Conservation (phyloP, 2,797 vertebrate genomes). For the Alectoris magna region DNA sequence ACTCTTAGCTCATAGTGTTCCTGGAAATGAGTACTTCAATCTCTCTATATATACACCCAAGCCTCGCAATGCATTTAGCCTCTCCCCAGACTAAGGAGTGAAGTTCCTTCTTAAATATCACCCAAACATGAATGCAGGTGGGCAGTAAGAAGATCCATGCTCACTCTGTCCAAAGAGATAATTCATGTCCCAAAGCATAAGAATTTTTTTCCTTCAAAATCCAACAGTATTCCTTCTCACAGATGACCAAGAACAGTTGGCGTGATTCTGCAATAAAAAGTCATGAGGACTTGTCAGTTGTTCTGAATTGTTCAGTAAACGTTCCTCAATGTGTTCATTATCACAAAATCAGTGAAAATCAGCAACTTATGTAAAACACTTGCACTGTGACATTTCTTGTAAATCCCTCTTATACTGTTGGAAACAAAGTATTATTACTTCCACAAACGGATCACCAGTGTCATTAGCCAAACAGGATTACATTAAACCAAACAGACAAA, state of each 20-base stretch:
- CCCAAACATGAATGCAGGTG: not conserved
- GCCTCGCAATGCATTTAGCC: not conserved
- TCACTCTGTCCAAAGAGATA: not conserved
- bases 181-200: not conserved
- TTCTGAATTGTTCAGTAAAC: not conserved
- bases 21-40: not conserved
- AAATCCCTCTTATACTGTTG: not conserved
- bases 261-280: not conserved
- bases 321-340: not conserved
- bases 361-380: not conserved
- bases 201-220: not conserved
- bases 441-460: not conserved
- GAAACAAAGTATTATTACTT: not conserved
- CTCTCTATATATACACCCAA: not conserved
- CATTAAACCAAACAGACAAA: not conserved
- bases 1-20: not conserved
- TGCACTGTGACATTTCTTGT: not conserved
- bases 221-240: not conserved
- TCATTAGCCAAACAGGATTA: not conserved
- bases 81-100: not conserved
- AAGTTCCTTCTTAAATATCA: not conserved
- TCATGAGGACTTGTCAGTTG: not conserved
- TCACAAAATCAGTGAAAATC: not conserved
- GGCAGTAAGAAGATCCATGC: not conserved
- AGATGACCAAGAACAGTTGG: not conserved